Evolutionary conservation across 2,113 vertebrate genomes (phyloP), one percentile per base, ranked within the genome.

Genomic region (Solea solea): DNA sequence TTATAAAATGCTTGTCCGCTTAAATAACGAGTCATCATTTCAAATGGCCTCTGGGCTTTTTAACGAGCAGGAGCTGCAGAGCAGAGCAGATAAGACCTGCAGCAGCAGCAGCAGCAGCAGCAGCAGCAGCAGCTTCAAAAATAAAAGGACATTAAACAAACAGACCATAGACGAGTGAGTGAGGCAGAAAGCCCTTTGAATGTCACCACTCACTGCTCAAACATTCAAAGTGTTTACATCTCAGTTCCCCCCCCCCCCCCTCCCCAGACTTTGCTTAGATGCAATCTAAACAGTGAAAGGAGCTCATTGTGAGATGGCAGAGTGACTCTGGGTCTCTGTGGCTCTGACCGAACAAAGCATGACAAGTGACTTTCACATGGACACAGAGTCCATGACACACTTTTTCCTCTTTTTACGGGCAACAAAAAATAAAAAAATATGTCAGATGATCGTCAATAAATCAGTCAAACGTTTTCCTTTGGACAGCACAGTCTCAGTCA

Each of bases 221-320:
- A 69, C 83, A 81, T 89, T 81, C 45, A 80, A 72, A 85, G 64
- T 89, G 88, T 90, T 91, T 92, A 88, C 83, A 76, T 88, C 61
- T 82, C 59, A 1, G 69, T 67, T 91, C 89, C 84, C 74, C 88
- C n/a, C n/a, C n/a, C n/a, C n/a, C n/a, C n/a, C n/a, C n/a, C n/a
- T n/a, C n/a, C n/a, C 88, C 88, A 91, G 86, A 88, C 84, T 72
- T 21, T 73, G 73, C 76, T 80, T 54, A 81, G 91, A 92, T 91
- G 68, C 70, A 82, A 93, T 92, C 93, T 71, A 64, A 80, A 81
- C 68, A 66, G 41, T 84, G 83, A 88, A 90, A 79, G 82, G 86
- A 41, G 9, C 53, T 62, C 80, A 81, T 89, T 91, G 90, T 91
- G 74, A 71, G 57, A 8, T 2, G 50, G 10, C 50, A 45, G 54